A percentile compares a stretch with the other conserved stretches of the same genome.
Conservation (phyloP, 2,888 invertebrate species). For the Malacosoma neustria region DNA sequence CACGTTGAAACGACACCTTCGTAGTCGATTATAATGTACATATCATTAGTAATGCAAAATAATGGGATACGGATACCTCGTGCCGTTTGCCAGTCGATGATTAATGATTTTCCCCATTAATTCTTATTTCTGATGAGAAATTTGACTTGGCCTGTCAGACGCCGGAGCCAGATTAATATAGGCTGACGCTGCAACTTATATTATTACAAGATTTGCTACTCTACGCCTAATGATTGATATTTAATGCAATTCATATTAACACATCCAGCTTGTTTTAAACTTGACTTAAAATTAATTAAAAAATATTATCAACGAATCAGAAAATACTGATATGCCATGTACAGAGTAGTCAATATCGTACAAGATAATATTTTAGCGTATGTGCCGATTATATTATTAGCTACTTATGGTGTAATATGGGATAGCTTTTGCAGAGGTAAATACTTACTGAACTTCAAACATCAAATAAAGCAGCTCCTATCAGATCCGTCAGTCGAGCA, state of each 20-base stretch:
- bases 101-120: slow-evolving; percentile 72
- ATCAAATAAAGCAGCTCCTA: no score
- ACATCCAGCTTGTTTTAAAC: no score
- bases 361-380: slow-evolving; percentile 10
- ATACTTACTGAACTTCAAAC: no score
- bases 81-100: slow-evolving; percentile 71
- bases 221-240: slow-evolving; percentile 3
- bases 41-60: slow-evolving; percentile 76
- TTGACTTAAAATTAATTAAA: no score
- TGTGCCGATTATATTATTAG: no score
- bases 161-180: slow-evolving; percentile 71
- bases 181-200: slow-evolving; percentile 69
- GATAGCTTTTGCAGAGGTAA: no score
- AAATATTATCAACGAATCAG: no score
- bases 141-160: slow-evolving; percentile 71
- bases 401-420: no score
- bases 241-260: background rate
- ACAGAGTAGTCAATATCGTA: slow-evolving; percentile 6
- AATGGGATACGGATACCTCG: slow-evolving; percentile 74
- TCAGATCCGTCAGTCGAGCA: no score
- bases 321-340: background rate
- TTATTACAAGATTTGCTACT: slow-evolving; percentile 37
- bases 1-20: background rate
- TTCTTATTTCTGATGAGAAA: slow-evolving; percentile 75
- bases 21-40: slow-evolving; percentile 35